phyloP scores from a whole-genome alignment of 2,113 vertebrate species.

The Misgurnus mizolepis region DNA sequence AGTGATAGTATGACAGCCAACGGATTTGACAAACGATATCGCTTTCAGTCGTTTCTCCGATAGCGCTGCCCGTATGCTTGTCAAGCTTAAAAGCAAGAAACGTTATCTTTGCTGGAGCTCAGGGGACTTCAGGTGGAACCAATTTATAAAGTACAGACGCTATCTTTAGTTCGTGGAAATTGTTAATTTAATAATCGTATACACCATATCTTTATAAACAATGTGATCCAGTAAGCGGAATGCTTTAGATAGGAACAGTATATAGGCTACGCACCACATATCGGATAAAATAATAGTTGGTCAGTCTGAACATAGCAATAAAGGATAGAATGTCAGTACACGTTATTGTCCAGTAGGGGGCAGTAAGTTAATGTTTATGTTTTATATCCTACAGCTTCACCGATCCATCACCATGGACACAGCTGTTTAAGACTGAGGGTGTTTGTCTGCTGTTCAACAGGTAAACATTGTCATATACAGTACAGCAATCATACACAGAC shows the following conservation, averaged over 20 bases:
- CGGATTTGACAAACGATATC: slow-evolving; percentile 15
- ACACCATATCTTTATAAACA: neutral
- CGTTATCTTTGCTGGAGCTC: neutral
- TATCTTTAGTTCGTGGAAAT: slow-evolving; percentile 13
- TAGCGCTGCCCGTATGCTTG: slow-evolving; percentile 6
- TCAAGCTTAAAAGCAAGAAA: slow-evolving; percentile 17
- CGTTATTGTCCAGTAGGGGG: slow-evolving; percentile 60
- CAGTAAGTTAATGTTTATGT: slow-evolving; percentile 51
- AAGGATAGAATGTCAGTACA: neutral
- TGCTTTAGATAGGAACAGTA: too few species aligned
- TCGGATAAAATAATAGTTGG: too few species aligned
- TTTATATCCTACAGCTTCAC: slow-evolving; percentile 79
- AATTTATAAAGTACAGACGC: slow-evolving; percentile 11
- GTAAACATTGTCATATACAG: slow-evolving; percentile 70
- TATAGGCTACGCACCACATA: neutral
- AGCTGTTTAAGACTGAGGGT: slow-evolving; percentile 95
- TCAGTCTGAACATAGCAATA: neutral
- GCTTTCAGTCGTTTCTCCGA: neutral
- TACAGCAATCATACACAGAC: neutral
- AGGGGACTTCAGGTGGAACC: neutral
- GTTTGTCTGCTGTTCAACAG: slow-evolving; percentile 92
- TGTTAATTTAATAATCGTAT: slow-evolving; percentile 25
- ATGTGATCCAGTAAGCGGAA: neutral
- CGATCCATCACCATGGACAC: slow-evolving; percentile 88
- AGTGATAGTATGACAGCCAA: neutral